Evolutionary conservation across 2,113 vertebrate species (phyloP), one percentile per base, ranked within the genome.

Genomic region (Poeciliopsis retropinna): DNA sequence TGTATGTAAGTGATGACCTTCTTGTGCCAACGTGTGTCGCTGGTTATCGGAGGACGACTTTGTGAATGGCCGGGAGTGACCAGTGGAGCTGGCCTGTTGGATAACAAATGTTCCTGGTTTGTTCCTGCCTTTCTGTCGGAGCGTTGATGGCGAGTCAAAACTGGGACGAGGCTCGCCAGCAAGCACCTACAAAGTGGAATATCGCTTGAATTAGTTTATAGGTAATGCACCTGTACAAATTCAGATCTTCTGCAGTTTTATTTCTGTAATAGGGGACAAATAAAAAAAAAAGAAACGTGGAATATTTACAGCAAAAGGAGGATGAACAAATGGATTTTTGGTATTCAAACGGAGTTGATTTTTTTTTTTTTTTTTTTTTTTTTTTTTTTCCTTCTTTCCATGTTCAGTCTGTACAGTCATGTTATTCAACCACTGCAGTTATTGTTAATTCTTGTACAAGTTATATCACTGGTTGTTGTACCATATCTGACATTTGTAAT

Each of bases 381-480:
- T 85, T 87, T 84, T 85, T 88, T n/a, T 72, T 86, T 73, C 76
- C 76, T 91, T 77, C 64, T 70, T 51, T 81, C 62, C 65, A 77
- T 85, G 80, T 77, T 61, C 73, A 92, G 93, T 88, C 82, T 93
- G 93, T 83, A 86, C 85, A 93, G 92, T 92, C 88, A 93, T 94
- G 89, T 93, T 72, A 92, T 92, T 94, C 92, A 94, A 95, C 92
- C 94, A 94, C 93, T 95, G 93, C 93, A 93, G 93, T 94, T 91
- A 94, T 89, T 95, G 93, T 94, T 91, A 92, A 93, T 92, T 94
- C 81, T 93, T 93, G 86, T 95, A 93, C 89, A 93, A 95, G 93
- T 93, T 94, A 86, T 94, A 94, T 95, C 92, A 94, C 93, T 94
- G 93, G 93, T 92, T 94, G 87, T 95, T 94, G 93, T 95, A 94